Evolutionary conservation across 2,888 invertebrate genomes (phyloP).

Genomic region (Ormyrus thymus): DNA sequence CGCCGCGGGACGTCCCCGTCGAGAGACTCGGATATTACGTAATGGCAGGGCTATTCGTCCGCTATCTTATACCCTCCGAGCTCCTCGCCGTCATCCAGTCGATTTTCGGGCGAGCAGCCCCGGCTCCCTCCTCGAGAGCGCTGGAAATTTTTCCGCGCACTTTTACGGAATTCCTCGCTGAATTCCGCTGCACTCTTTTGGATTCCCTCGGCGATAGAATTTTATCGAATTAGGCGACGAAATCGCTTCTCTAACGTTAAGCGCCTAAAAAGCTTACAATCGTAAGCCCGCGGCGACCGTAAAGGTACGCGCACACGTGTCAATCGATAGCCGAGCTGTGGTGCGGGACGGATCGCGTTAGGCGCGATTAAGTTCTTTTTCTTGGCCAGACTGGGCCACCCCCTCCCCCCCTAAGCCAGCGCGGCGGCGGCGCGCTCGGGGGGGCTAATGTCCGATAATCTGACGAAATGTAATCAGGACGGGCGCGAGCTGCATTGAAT

Average conservation of each 20-base stretch:
- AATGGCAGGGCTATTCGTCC: slow-evolving; percentile 60
- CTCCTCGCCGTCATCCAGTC: slow-evolving; percentile 15
- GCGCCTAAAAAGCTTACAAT: slow-evolving; percentile 15
- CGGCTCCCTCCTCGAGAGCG: neutral
- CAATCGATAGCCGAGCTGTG: slow-evolving; percentile 44
- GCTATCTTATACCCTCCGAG: neutral
- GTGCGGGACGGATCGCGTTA: slow-evolving; percentile 47
- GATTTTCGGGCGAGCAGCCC: slow-evolving; percentile 7
- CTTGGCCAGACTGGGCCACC: neutral
- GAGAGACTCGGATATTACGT: slow-evolving; percentile 64
- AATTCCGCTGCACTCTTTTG: too few relatives aligned
- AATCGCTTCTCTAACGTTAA: neutral
- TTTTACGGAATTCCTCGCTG: too few relatives aligned
- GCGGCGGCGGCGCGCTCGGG: neutral
- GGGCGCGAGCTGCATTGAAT: slow-evolving; percentile 64
- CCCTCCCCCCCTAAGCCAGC: too few relatives aligned
- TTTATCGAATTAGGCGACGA: neutral
- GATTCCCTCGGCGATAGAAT: neutral
- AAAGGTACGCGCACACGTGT: slow-evolving; percentile 12
- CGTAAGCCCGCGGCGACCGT: slow-evolving; percentile 17
- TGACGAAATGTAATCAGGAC: slow-evolving; percentile 60
- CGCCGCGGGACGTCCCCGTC: slow-evolving; percentile 59
- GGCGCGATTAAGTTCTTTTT: slow-evolving; percentile 34
- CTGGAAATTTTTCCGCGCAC: neutral
- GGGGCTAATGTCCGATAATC: slow-evolving; percentile 59